These are phyloP conservation scores for Trichechus manatus DNA, from an alignment of 2,113 vertebrate genomes.

Conservation along the genomic window DNA sequence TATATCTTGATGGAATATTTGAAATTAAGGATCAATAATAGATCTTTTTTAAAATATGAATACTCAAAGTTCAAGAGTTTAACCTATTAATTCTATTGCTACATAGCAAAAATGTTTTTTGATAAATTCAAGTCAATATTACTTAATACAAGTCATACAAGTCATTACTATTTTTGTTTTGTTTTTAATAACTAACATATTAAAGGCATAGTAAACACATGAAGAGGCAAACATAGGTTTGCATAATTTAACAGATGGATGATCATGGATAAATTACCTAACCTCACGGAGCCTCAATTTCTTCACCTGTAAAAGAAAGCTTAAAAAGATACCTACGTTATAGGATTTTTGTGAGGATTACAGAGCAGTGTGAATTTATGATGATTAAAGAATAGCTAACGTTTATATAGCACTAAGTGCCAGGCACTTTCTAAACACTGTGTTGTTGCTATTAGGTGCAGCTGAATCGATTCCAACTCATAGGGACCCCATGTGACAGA, in stretches of 20 bases:
- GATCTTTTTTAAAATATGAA: conserved; percentile 26
- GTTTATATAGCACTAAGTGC: neutral
- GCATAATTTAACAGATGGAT: neutral
- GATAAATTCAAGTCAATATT: conserved; percentile 53
- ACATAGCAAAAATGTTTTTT: neutral
- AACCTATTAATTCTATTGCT: conserved; percentile 28
- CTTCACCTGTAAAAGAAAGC: conserved; percentile 59
- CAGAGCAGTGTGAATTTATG: neutral
- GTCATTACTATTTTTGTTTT: neutral
- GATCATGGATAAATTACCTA: neutral
- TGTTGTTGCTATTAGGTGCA: neutral
- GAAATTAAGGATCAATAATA: conserved; percentile 36
- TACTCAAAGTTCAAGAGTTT: conserved; percentile 47
- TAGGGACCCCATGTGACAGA: neutral
- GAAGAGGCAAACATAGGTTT: conserved; percentile 11
- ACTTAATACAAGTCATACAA: conserved; percentile 50
- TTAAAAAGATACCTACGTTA: neutral
- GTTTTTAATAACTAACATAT: conserved; percentile 26
- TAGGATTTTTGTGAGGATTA: conserved; percentile 36
- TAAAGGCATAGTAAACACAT: conserved; percentile 14
- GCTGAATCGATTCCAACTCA: neutral
- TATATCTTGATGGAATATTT: neutral
- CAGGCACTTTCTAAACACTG: neutral
- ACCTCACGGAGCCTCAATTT: conserved; percentile 1
- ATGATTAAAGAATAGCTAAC: conserved; percentile 43